Evolutionary conservation across 1,140 invertebrate genomes (phyloP).

Genomic region (Drosophila subpulchrella): DNA sequence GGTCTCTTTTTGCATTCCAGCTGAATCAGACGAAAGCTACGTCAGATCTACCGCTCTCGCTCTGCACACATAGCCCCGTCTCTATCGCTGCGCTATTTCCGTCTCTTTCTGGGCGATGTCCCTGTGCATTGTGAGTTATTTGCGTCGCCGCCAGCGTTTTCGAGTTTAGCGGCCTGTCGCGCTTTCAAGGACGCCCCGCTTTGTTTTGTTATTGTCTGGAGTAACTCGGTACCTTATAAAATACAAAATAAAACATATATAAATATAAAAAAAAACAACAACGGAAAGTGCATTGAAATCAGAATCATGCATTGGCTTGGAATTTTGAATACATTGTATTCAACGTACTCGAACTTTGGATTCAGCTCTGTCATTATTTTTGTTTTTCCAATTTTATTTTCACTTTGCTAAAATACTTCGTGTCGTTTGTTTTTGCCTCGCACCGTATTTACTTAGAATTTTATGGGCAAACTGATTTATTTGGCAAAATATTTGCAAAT

Average conservation of each 20-base stretch:
- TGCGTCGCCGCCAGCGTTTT: constrained; percentile 54
- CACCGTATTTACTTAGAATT: constrained; percentile 63
- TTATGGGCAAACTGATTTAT: constrained; percentile 58
- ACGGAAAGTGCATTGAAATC: constrained; percentile 70
- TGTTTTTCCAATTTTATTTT: constrained; percentile 30
- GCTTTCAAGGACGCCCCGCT: constrained; percentile 70
- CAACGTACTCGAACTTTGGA: constrained; percentile 54
- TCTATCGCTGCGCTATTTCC: constrained; percentile 5
- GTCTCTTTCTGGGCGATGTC: constrained; percentile 22
- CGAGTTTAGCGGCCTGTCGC: constrained; percentile 74
- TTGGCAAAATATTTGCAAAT: constrained; percentile 37
- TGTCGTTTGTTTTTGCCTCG: constrained; percentile 19
- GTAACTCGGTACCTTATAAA: constrained; percentile 43
- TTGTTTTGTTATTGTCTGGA: constrained; percentile 80
- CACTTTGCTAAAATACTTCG: not conserved
- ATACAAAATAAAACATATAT: not conserved
- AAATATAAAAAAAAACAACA: not conserved
- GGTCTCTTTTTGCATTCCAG: constrained; percentile 18
- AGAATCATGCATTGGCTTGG: constrained; percentile 47
- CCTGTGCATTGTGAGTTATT: constrained; percentile 67
- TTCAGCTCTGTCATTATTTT: constrained; percentile 12
- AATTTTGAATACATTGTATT: constrained; percentile 52
- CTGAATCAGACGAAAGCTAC: constrained; percentile 15
- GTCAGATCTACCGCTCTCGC: constrained; percentile 5
- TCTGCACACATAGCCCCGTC: not conserved